Evolutionary conservation across 2,797 vertebrate genomes (phyloP), one percentile per base, ranked within the genome.

Genomic region (Falco concolor): DNA sequence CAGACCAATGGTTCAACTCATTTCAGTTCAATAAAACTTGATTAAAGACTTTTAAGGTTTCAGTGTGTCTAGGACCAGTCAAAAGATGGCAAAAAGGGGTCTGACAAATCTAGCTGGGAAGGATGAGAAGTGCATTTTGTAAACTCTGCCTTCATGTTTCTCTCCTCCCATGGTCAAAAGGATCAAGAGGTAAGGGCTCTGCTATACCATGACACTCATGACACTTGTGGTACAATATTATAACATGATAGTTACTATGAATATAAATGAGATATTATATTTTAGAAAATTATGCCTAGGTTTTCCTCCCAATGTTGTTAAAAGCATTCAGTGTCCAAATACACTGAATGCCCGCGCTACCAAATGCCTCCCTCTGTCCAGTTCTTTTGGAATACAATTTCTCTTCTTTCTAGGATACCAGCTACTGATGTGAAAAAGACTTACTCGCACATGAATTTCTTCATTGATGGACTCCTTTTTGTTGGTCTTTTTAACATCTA

Each of bases 401-500:
- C 5, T 82, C 34, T 73, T 72, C 30, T 74, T 67, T 74, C 72
- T 49, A 84, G 38, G 9, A 42, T 47, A 57, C 10, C 22, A 52
- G 27, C 12, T 45, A 60, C 18, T 70, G 40, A 54, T n/a, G 32
- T 1, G 19, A 79, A 79, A 79, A 70, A 74, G 38, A 93, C 98
- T 88, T 98, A 99, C 99, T 96, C 99, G 98, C 86, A 97, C 97
- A 87, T 99, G 99, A 95, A 99, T 97, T 97, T 99, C 99, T 90
- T 98, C 98, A 25, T 99, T 99, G 96, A 99, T 99, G 80, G 98
- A 99, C 91, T 98, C 98, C 50, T 99, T 98, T 89, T 98, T 98
- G 96, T 98, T 99, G 13, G 99, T 99, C 96, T 98, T 99, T 97
- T 99, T 99, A 68, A 99, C 98, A 83, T 99, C 98, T 96, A 99